phyloP scores from a whole-genome alignment of 2,113 vertebrate genomes.

The Hemiscyllium ocellatum region DNA sequence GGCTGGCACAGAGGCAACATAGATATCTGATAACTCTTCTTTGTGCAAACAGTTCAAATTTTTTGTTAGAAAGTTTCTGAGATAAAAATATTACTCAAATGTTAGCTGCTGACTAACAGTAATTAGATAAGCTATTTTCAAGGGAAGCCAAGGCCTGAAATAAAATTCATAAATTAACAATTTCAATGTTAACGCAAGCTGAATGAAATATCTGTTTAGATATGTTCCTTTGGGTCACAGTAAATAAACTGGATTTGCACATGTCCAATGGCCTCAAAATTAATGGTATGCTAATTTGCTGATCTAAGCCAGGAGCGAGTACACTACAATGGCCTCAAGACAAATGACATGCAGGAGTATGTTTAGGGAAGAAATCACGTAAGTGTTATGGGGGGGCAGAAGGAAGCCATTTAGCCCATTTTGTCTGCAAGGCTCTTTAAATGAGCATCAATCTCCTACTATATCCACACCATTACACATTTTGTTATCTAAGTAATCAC shows the following conservation, averaged over 20 bases:
- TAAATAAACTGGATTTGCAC: background rate
- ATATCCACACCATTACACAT: too few species aligned
- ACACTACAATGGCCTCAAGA: background rate
- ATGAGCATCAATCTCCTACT: too few species aligned
- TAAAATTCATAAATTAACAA: background rate
- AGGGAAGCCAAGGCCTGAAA: background rate
- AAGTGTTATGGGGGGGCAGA: too few species aligned
- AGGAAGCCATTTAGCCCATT: too few species aligned
- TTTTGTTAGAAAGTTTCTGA: background rate
- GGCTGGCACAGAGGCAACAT: background rate
- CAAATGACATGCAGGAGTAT: background rate
- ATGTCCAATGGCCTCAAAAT: background rate
- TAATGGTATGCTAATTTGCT: background rate
- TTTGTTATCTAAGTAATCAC: too few species aligned
- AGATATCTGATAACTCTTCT: background rate
- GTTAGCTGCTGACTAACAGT: background rate
- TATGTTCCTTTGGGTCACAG: background rate
- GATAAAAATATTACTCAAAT: background rate
- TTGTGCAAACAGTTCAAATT: slow-evolving; percentile 1
- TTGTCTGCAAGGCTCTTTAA: too few species aligned
- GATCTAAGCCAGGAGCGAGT: background rate
- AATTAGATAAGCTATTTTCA: background rate
- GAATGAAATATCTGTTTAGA: background rate
- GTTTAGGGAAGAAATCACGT: background rate
- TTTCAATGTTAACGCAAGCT: background rate